Evolutionary conservation across 2,113 vertebrate genomes (phyloP).

Genomic region (Trichomycterus rosablanca): DNA sequence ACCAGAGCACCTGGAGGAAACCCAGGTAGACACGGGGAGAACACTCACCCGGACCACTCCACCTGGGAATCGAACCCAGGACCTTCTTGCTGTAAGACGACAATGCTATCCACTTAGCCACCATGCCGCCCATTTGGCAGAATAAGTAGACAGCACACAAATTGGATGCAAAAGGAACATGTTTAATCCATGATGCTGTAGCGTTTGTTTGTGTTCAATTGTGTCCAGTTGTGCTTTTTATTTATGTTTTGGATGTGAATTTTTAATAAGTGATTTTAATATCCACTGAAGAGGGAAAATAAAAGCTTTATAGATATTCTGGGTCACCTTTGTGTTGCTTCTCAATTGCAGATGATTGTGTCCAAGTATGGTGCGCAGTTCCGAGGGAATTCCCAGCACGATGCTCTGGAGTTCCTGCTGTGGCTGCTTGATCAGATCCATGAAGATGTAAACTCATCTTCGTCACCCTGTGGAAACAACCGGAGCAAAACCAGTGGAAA

Average conservation of each 20-base stretch:
- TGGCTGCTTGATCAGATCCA: constrained; percentile 92
- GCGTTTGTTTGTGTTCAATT: constrained; percentile 1
- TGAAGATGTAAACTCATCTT: constrained; percentile 78
- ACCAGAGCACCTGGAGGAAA: too few species aligned
- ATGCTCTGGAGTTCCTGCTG: constrained; percentile 92
- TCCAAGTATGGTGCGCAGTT: constrained; percentile 89
- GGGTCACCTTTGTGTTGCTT: constrained; percentile 14
- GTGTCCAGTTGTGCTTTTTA: neutral
- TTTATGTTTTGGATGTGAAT: neutral
- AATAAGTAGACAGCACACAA: constrained; percentile 13
- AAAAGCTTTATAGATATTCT: neutral
- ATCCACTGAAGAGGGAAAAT: neutral
- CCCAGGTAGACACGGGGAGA: too few species aligned
- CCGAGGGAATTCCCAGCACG: constrained; percentile 88
- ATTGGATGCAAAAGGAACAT: neutral
- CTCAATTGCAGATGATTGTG: constrained; percentile 74
- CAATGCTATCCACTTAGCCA: too few species aligned
- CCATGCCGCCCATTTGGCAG: too few species aligned
- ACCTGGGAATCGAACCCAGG: too few species aligned
- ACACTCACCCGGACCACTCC: too few species aligned
- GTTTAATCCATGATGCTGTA: constrained; percentile 3
- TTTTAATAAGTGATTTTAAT: neutral
- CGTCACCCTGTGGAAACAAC: constrained; percentile 59
- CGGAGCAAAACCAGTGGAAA: constrained; percentile 55
- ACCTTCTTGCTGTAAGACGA: too few species aligned